Evolutionary conservation across 2,797 vertebrate species (phyloP), one percentile per base, ranked within the genome.

Genomic region (Sebastes minor): DNA sequence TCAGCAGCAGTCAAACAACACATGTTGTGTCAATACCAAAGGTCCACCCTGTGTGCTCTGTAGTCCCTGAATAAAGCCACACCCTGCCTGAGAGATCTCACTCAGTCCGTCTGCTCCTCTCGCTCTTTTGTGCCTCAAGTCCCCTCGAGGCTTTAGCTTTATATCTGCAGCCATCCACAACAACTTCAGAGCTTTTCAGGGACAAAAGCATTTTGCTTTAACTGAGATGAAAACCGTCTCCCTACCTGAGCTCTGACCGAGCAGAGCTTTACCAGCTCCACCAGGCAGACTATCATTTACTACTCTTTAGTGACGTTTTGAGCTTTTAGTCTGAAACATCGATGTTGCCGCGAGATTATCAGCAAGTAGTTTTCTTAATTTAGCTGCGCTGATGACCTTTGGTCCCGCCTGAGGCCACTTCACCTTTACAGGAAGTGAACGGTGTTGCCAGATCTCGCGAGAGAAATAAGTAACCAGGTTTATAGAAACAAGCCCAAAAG

Each of bases 1-100:
- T 53, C 55, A n/a, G 22, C 1, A 5, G 32, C 16, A 65, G 18
- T 81, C 66, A 67, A 30, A 77, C 56, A 78, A 59, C 74, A 60
- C 33, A 74, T 79, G 70, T 83, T 94, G 82, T 93, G 92, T 95
- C 91, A 92, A 95, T 88, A 94, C 74, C 92, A 92, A 92, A 95
- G 93, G 93, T 95, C 91, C 85, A 89, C 84, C 78, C 83, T 90
- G 88, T 92, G 84, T 91, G 74, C 78, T 61, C 59, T 81, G 4
- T 28, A 42, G 64, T 28, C 42, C 71, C 81, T 86, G 83, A 90
- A 82, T 75, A 88, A 74, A 78, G 86, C 88, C 95, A 90, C 96
- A 92, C 95, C 95, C 90, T 89, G 85, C 59, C 67, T 72, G 60
- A 78, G 83, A 90, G 90, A 88, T 88, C 80, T 64, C 25, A 12